phyloP scores from a whole-genome alignment of 2,113 vertebrate species.

The Gallinago undulata region DNA sequence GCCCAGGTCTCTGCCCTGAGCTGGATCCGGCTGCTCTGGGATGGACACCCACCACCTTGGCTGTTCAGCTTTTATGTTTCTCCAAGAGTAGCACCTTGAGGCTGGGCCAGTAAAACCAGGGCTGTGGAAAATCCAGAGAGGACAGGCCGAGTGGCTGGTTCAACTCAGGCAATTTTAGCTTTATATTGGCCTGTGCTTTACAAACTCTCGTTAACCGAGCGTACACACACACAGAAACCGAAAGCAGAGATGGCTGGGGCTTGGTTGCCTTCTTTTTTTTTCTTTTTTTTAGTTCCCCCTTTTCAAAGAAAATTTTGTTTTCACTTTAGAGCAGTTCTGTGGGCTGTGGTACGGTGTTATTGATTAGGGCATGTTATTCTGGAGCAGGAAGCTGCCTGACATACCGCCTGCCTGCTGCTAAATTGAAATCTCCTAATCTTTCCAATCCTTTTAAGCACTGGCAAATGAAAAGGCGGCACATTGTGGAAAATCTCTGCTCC shows the following conservation, averaged over 20 bases:
- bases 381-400: conserved; percentile 40
- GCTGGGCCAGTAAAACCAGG: background rate
- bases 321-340: background rate
- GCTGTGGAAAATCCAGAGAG: background rate
- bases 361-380: background rate
- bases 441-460: conserved; percentile 45
- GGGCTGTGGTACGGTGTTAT: conserved; percentile 17
- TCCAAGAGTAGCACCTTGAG: background rate
- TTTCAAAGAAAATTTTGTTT: background rate
- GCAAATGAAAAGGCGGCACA: conserved; percentile 48
- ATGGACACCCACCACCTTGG: background rate
- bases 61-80: background rate
- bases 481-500: background rate
- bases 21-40: background rate
- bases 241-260: background rate
- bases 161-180: background rate
- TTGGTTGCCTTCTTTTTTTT: fast-evolving
- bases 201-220: background rate
- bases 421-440: conserved; percentile 45
- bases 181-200: background rate
- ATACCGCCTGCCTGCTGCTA: conserved; percentile 35
- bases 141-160: background rate
- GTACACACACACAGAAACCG: fast-evolving
- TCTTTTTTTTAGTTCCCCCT: background rate
- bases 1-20: background rate